phyloP scores from a whole-genome alignment of 2,888 invertebrate species.

The Agrilus biguttatus region DNA sequence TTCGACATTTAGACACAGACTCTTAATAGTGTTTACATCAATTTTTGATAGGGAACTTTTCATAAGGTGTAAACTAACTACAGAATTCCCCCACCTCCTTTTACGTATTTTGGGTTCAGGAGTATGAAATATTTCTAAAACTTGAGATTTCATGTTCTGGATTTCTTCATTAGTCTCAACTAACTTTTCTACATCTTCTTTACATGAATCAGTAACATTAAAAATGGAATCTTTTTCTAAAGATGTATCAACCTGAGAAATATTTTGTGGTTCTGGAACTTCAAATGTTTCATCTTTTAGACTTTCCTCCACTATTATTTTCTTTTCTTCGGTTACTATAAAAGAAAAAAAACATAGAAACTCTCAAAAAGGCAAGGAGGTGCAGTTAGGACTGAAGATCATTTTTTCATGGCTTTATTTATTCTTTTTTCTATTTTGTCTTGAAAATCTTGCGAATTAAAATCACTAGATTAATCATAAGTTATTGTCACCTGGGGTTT shows the following conservation, averaged over 20 bases:
- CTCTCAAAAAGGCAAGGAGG: no score
- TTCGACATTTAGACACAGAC: slow-evolving; percentile 22
- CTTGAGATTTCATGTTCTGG: slow-evolving; percentile 2
- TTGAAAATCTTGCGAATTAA: no score
- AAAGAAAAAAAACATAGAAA: no score
- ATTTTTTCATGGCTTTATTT: no score
- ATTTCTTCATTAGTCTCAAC: slow-evolving; percentile 4
- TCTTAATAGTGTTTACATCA: slow-evolving; percentile 20
- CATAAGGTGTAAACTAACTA: slow-evolving; percentile 6
- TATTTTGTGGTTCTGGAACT: neutral
- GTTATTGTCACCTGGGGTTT: no score
- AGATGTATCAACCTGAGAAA: no score
- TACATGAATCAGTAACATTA: slow-evolving; percentile 3
- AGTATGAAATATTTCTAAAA: slow-evolving; percentile 1
- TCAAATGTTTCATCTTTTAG: neutral
- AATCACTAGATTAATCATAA: no score
- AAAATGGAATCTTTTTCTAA: slow-evolving; percentile 8
- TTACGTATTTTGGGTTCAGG: slow-evolving; percentile 4
- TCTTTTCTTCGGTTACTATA: neutral
- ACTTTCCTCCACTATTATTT: neutral
- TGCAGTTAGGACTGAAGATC: no score
- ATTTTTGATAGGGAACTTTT: slow-evolving; percentile 12
- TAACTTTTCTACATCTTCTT: slow-evolving; percentile 2
- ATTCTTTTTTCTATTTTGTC: no score
- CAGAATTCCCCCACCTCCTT: slow-evolving; percentile 11